Conservation (phyloP, 2,797 vertebrate species). For the Orientallactaga sibirica region DNA sequence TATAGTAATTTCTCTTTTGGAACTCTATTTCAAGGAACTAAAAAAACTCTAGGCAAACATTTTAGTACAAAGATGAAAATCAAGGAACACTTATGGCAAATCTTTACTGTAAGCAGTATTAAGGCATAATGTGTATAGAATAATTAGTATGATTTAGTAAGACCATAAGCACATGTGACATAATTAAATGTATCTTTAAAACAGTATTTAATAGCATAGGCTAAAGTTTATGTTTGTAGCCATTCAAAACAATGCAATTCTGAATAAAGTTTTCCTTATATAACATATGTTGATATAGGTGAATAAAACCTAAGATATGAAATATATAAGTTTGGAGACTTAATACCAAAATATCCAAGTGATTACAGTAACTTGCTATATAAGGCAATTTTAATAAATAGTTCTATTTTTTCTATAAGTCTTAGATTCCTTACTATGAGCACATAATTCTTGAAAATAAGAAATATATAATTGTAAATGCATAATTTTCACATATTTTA, state of each 20-base stretch:
- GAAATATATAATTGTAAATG: not conserved
- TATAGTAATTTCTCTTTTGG: slow-evolving; percentile 66
- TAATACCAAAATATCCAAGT: not conserved
- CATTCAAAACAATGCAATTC: slow-evolving; percentile 10
- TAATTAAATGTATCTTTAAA: slow-evolving; percentile 24
- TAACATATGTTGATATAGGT: not conserved
- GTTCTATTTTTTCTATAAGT: not conserved
- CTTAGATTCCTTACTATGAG: not conserved
- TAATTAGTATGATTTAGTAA: not conserved
- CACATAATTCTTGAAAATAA: not conserved
- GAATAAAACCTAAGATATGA: slow-evolving; percentile 24
- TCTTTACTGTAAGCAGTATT: not conserved
- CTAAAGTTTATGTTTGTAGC: not conserved
- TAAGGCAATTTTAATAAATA: not conserved
- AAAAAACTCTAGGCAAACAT: slow-evolving; percentile 43
- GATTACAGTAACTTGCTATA: not conserved
- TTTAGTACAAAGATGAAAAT: slow-evolving; percentile 60
- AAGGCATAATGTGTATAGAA: slow-evolving; percentile 3
- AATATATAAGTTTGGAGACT: not conserved
- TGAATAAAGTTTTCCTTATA: not conserved
- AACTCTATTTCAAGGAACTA: slow-evolving; percentile 35
- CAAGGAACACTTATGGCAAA: slow-evolving; percentile 39
- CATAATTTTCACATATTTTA: slow-evolving; percentile 51
- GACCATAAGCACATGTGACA: not conserved
- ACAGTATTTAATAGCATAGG: not conserved